Evolutionary conservation across 2,113 vertebrate species (phyloP), one percentile per base, ranked within the genome.

Genomic region (Octodon degus): DNA sequence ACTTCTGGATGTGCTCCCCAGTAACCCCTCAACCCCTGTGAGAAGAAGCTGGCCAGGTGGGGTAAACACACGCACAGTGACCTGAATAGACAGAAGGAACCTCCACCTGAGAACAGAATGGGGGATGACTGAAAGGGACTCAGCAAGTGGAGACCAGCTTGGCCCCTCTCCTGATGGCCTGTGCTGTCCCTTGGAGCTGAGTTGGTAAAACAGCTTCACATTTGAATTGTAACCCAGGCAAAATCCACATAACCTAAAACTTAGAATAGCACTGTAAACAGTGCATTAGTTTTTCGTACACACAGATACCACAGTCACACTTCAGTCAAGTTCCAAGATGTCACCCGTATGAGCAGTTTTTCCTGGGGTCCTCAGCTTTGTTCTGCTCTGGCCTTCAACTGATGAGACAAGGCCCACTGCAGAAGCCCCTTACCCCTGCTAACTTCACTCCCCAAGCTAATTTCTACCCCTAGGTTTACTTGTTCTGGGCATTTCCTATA

Each of bases 61-160:
- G 25, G 3, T 7, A 30, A 0, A 8, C n/a, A 30, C 68, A 63
- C 32, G 27, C 5, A 47, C 50, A 37, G 19, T 14, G 32, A 7
- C 12, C 83, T 34, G 62, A 22, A 27, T 20, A 40, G 24, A 25
- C 32, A 63, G 65, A 14, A 40, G 34, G 43, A 1, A 19, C 7
- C 85, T 55, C 47, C 25, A 7, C 34, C 86, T 13, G 25, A 55
- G 65, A 53, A 43, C n/a, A 25, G 43, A 63, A 12, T 27, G 6
- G 20, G 30, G 30, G 58, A 19, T 13, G 34, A 34, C 79, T 70
- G 55, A 25, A 11, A 12, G 67, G 10, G 25, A 40, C 72, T 22
- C 2, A 1, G 79, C 5, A 24, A 20, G 67, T 4, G 5, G 1
- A 58, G 37, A 1, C 1, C 0, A 0, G 4, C 0, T 5, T 0